Evolutionary conservation across 2,888 invertebrate genomes (phyloP), one percentile per base, ranked within the genome.

Genomic region (Eustalomyia histrio): DNA sequence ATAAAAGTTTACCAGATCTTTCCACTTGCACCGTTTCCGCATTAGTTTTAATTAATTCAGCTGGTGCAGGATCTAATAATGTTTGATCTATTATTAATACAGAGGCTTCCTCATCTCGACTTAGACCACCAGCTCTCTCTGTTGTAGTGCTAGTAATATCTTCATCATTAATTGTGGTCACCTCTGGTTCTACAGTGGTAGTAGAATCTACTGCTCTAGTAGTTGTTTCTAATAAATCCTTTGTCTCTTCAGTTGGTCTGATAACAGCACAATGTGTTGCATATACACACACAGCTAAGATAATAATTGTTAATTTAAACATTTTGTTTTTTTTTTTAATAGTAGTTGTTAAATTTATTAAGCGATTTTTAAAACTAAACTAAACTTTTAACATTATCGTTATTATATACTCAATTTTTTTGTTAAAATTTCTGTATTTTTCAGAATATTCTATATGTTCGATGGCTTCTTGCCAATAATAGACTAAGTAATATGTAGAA

Each of bases 1-100:
- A 83, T 68, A 88, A 78, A n/a, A 88, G 83, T 43, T 84, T 86
- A n/a, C 83, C 86, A 6, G 84, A 87, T 79, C 85, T 87, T 57
- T 80, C 69, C 18, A 60, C n/a, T 43, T 69, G 43, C 8, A 35
- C 14, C 0, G 21, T n/a, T 0, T 12, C n/a, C 12, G 17, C 0
- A 0, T 68, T 18, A 0, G 61, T 29, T 33, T 63, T 47, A 1
- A 53, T 18, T 21, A 33, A 33, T 21, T 64, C 71, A 2, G 39
- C 64, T 4, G 88, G 81, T 33, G 84, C 85, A 14, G 87, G 84
- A 83, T 87, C 85, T 17, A 82, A 29, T 12, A 83, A 82, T 4
- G 80, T 80, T 55, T 76, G 47, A 67, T 80, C 73, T 0, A 68
- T 78, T 80, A 86, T 84, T 68, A 84, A 58, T 35, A 84, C 68